phyloP scores from a whole-genome alignment of 2,888 invertebrate genomes.

The Acleris laterana region DNA sequence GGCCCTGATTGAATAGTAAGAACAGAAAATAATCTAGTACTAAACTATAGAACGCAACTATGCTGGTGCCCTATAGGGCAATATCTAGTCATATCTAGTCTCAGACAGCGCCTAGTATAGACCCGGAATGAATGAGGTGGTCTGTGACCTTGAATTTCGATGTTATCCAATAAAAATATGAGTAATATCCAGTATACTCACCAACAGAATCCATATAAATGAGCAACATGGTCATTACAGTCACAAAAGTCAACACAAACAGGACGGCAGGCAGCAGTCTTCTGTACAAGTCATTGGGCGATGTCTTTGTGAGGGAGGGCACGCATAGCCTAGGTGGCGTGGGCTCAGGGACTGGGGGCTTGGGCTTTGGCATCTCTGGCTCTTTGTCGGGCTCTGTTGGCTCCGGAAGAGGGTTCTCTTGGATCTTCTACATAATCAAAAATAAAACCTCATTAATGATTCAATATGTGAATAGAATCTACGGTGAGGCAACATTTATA shows the following conservation, averaged over 20 bases:
- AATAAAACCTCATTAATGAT: not conserved
- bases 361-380: conserved; percentile 38
- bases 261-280: conserved; percentile 87
- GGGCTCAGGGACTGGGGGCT: conserved; percentile 51
- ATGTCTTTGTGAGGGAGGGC: conserved; percentile 67
- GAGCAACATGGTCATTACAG: conserved; percentile 90
- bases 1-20: too few species aligned
- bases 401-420: conserved; percentile 48
- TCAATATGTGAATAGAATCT: not conserved
- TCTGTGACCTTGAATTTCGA: not conserved
- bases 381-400: conserved; percentile 36
- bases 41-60: too few species aligned
- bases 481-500: too few species aligned
- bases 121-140: too few species aligned
- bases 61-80: too few species aligned
- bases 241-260: conserved; percentile 91
- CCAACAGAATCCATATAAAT: conserved; percentile 93
- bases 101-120: too few species aligned
- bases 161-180: too few species aligned
- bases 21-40: too few species aligned
- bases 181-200: conserved; percentile 60
- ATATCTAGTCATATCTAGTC: too few species aligned
- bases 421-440: conserved; percentile 59
- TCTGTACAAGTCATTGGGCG: conserved; percentile 76
- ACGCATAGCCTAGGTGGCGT: conserved; percentile 52